Percentiles rank a stretch among this genome's conserved stretches.
These are phyloP conservation scores for Sarcophaga subvicina DNA, from an alignment of 2,888 invertebrate species.

Conservation along the genomic window DNA sequence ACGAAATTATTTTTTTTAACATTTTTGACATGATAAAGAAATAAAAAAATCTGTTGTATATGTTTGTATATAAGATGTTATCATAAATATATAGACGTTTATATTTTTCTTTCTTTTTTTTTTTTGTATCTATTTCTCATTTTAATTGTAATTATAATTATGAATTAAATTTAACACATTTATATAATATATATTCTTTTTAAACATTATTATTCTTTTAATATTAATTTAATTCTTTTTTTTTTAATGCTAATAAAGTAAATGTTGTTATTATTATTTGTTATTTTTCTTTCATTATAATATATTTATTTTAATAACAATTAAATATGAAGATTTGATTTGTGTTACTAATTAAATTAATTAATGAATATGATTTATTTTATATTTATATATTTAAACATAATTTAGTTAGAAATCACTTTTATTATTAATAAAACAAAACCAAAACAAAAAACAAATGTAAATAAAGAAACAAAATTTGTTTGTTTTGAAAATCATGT, in stretches of 20 bases:
- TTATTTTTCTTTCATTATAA: not conserved
- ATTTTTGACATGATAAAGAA: not conserved
- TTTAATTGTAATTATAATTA: slow-evolving; percentile 1
- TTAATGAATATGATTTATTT: not conserved
- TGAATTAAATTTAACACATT: slow-evolving; percentile 23
- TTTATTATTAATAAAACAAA: not conserved
- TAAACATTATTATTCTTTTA: not conserved
- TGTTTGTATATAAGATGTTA: slow-evolving; percentile 27
- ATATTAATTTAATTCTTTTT: not conserved
- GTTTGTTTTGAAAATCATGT: not conserved
- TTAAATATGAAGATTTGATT: not conserved
- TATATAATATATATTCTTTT: not conserved
- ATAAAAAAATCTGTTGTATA: slow-evolving; percentile 15
- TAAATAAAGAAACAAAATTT: not conserved
- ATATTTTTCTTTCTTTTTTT: slow-evolving; percentile 27
- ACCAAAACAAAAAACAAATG: not conserved
- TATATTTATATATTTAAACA: not conserved
- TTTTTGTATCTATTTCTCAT: slow-evolving; percentile 7
- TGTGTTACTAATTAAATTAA: not conserved
- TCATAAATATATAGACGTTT: slow-evolving; percentile 15
- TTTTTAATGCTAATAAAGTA: slow-evolving; percentile 39
- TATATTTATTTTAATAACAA: not conserved
- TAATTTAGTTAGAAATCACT: too few relatives aligned
- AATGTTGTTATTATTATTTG: slow-evolving; percentile 2
- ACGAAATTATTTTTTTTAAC: not conserved